Conservation (phyloP, 2,888 invertebrate genomes). For the Lasioglossum calceatum region DNA sequence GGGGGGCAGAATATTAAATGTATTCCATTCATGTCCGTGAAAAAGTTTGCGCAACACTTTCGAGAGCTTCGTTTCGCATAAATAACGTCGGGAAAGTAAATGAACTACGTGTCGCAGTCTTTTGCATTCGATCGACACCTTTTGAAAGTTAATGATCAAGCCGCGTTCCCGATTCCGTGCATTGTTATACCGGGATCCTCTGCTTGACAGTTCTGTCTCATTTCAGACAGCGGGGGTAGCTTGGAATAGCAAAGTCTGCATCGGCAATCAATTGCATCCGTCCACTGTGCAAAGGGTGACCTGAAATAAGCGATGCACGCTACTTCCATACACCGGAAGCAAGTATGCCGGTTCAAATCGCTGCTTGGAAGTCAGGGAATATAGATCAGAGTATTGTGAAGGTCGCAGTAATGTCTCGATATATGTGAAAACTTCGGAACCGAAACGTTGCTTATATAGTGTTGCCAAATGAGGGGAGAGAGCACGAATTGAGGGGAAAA, state of each 20-base stretch:
- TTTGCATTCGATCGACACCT: constrained; percentile 20
- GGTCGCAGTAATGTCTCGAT: no score
- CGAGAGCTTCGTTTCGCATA: constrained; percentile 7
- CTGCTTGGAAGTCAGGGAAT: neutral
- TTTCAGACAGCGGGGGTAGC: neutral
- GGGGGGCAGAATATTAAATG: constrained; percentile 1
- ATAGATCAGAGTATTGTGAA: no score
- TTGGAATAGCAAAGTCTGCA: constrained; percentile 24
- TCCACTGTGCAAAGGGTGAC: constrained; percentile 19
- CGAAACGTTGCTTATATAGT: no score
- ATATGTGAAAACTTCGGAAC: no score
- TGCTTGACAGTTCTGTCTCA: constrained; percentile 30
- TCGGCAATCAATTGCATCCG: constrained; percentile 38
- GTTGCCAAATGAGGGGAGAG: no score
- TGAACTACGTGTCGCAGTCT: constrained; percentile 22
- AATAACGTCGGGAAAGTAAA: constrained; percentile 18
- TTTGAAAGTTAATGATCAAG: constrained; percentile 26
- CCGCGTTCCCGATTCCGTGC: constrained; percentile 16
- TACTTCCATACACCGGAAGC: neutral
- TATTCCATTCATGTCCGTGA: neutral
- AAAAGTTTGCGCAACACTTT: constrained; percentile 7
- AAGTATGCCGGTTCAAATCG: neutral
- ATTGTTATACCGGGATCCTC: constrained; percentile 11
- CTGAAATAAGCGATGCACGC: neutral
- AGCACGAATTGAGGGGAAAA: no score